Evolutionary conservation across 2,888 invertebrate genomes (phyloP).

Genomic region (Cheiracanthium punctorium): DNA sequence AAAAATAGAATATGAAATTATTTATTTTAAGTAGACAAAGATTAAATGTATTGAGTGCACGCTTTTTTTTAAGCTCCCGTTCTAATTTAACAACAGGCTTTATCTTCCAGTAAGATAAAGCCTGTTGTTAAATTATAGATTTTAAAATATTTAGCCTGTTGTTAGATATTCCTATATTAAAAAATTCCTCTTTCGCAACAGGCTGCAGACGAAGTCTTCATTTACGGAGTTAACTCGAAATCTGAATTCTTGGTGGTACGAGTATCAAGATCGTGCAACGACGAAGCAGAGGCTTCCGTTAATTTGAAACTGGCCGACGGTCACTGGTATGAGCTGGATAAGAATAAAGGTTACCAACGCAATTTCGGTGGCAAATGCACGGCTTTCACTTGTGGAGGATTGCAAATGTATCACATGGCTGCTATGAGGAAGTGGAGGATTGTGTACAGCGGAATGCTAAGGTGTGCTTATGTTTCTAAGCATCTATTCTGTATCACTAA

Average conservation of each 20-base stretch:
- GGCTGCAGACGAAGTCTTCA: slow-evolving; percentile 50
- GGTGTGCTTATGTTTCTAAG: too few relatives aligned
- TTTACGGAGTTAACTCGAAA: slow-evolving; percentile 48
- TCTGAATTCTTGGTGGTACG: slow-evolving; percentile 27
- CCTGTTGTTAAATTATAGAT: too few relatives aligned
- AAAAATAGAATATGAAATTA: too few relatives aligned
- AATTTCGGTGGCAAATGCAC: background rate
- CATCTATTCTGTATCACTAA: too few relatives aligned
- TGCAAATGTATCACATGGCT: slow-evolving; percentile 39
- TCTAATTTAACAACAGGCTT: too few relatives aligned
- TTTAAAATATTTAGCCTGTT: too few relatives aligned
- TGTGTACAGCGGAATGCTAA: slow-evolving; percentile 48
- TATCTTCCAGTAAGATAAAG: too few relatives aligned
- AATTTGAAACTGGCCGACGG: slow-evolving; percentile 34
- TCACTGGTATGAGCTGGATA: slow-evolving; percentile 16
- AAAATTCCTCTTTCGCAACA: background rate
- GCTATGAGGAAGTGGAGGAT: slow-evolving; percentile 62
- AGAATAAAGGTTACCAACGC: slow-evolving; percentile 16
- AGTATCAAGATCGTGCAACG: slow-evolving; percentile 1
- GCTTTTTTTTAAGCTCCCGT: too few relatives aligned
- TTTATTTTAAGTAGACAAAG: too few relatives aligned
- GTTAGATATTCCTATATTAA: too few relatives aligned
- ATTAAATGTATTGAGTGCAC: too few relatives aligned
- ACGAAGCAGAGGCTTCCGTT: slow-evolving; percentile 44
- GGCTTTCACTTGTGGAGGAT: slow-evolving; percentile 26